Conservation (phyloP, 2,797 vertebrate species). For the Sphaeramia orbicularis region DNA sequence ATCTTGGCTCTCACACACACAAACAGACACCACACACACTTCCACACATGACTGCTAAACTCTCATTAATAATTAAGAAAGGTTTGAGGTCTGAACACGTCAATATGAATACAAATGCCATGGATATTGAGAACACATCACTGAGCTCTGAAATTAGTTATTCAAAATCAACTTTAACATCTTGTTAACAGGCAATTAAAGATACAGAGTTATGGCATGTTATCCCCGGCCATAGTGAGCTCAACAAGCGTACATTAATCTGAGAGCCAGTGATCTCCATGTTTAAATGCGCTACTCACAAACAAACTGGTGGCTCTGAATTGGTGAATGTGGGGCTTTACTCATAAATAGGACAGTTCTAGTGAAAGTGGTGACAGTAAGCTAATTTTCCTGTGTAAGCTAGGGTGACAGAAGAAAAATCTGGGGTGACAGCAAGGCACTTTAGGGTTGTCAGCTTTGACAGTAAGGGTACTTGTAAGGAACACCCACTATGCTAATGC, state of each 20-base stretch:
- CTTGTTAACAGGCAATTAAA: conserved; percentile 9
- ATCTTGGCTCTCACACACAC: conserved; percentile 48
- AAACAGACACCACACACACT: conserved; percentile 24
- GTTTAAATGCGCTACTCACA: background rate
- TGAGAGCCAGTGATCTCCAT: conserved; percentile 7
- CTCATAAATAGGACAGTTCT: conserved; percentile 20
- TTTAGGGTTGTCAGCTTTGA: conserved; percentile 46
- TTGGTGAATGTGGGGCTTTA: conserved; percentile 12
- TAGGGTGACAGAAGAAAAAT: conserved; percentile 23
- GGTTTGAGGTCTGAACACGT: conserved; percentile 62
- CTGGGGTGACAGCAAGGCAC: conserved; percentile 34
- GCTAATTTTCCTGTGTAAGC: background rate
- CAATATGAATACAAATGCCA: conserved; percentile 66
- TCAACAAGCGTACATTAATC: conserved; percentile 4
- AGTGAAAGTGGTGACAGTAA: conserved; percentile 48
- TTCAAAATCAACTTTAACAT: conserved; percentile 13
- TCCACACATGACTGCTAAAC: conserved; percentile 47
- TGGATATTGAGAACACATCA: conserved; percentile 51
- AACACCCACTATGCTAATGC: conserved; percentile 48
- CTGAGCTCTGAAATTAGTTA: conserved; percentile 45
- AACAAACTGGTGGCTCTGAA: background rate
- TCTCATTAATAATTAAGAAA: conserved; percentile 80
- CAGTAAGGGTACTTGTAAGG: conserved; percentile 46
- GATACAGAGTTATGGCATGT: conserved; percentile 2
- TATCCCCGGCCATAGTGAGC: background rate